Base-by-base conservation (phyloP, 2,797 vertebrate species). In the Siniperca scherzeri region DNA sequence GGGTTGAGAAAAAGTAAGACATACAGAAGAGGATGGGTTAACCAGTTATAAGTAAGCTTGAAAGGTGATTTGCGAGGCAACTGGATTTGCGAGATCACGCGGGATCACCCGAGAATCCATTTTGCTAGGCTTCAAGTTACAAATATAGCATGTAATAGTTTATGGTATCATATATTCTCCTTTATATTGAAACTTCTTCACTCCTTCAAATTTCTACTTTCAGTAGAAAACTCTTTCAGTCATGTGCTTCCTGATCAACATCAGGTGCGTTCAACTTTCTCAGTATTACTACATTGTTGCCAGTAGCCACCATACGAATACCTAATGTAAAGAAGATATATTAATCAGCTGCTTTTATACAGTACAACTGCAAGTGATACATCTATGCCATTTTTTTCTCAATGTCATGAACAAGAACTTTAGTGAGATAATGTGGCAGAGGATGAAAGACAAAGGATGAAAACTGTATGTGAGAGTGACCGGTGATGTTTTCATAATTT, bases 401-500 rank as follows among this genome's bases (percentile, higher is more conserved):
- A 38, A 6, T 70, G 10, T 16, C 56, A 76, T 2, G 3, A 78
- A 71, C 33, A 56, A 33, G 8, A 69, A 73, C 33, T 64, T n/a
- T n/a, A 78, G 76, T 56, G 33, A 42, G 65, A 59, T 60, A 27
- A 19, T 67, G 46, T 33, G 52, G 73, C 27, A 78, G 21, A 74
- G 57, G 64, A 83, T 65, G 56, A 82, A 80, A 80, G 66, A 64
- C 2, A 60, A 38, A 36, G 17, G 25, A 25, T 56, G 14, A 66
- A 56, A 61, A n/a, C 25, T 53, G 48, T 60, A 59, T 56, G 40
- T 14, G 22, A 73, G 48, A 44, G n/a, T 82, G 61, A 75, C 56
- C 55, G 61, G 12, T 44, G 56, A 69, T 70, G 60, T 79, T 73
- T 74, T 87, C 53, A 70, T 77, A 17, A 61, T 81, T 84, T 77